Evolutionary conservation across 2,888 invertebrate genomes (phyloP).

Genomic region (Orthonevra nobilis): DNA sequence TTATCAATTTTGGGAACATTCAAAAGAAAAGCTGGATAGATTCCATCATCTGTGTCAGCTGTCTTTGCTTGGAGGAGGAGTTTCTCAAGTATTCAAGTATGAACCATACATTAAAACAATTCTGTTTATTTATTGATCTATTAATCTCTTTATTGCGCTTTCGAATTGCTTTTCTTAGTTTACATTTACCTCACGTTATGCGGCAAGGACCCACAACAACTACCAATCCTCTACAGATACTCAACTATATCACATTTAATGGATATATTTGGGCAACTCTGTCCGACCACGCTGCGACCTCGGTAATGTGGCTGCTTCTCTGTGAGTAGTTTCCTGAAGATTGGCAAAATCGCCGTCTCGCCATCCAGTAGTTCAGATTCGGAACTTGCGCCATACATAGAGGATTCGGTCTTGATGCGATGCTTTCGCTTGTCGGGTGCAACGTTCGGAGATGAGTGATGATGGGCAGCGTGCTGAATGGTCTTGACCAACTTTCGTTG

Average conservation of each 20-base stretch:
- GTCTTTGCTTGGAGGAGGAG: too few relatives aligned
- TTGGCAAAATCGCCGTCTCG: conserved; percentile 90
- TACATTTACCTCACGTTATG: neutral
- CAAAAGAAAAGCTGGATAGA: neutral
- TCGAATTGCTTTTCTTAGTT: conserved; percentile 18
- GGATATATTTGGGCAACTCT: conserved; percentile 96
- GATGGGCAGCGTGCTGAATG: conserved; percentile 81
- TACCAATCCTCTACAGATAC: conserved; percentile 86
- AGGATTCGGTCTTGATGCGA: conserved; percentile 77
- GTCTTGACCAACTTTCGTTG: conserved; percentile 77
- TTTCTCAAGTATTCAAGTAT: too few relatives aligned
- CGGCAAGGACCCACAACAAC: neutral
- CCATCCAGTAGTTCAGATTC: conserved; percentile 91
- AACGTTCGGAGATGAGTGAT: conserved; percentile 85
- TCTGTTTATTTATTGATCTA: too few relatives aligned
- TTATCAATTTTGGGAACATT: too few relatives aligned
- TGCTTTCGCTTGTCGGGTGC: conserved; percentile 80
- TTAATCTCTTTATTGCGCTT: conserved; percentile 34
- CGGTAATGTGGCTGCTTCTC: conserved; percentile 87
- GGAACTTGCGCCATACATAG: conserved; percentile 89
- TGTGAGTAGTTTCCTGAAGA: conserved; percentile 94
- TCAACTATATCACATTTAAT: conserved; percentile 98
- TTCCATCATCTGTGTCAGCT: too few relatives aligned
- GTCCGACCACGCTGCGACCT: conserved; percentile 82
- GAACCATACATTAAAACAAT: too few relatives aligned